Base-by-base conservation (phyloP, 1,140 invertebrate species). In the Ruditapes philippinarum region DNA sequence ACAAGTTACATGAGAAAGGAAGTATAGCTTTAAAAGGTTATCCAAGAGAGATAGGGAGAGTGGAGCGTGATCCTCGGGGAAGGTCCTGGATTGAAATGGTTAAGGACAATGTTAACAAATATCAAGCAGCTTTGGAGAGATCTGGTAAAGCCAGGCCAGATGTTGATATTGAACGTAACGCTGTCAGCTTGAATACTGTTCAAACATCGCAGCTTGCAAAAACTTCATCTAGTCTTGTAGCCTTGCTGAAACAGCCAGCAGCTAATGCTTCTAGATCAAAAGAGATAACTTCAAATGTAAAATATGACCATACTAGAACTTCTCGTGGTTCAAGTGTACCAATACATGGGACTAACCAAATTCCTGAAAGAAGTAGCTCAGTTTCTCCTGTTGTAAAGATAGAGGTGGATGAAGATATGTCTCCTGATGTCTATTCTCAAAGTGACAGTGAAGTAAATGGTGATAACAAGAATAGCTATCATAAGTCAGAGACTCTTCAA, bases 81-180 rank as follows among this genome's bases (percentile, higher is more conserved):
- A 60, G 28, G 12, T 60, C 54, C 5, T 88, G 85, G 85, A 88
- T 88, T 33, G 85, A 88, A 45, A 68, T 65, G 57, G 85, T 88
- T 22, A 88, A 88, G 70, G 57, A 88, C 22, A 88, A 88, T 80
- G 85, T 88, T 17, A 88, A 42, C 14, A 79, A 70, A 45, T 88
- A 88, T 40, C 85, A 88, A 28, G 74, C 74, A 25, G 85, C 85
- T 11, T 70, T 88, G 33, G 57, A 45, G 17, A 38, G 74, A n/a
- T 33, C 83, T 36, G 60, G 57, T 1, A 70, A 80, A 40, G 19
- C 2, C 17, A 51, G 31, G 25, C 19, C 14, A n/a, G 40, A 70
- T 4, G 19, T 17, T 49, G 82, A 65, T 40, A 36, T 60, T 80
- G 36, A 22, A 5, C 33, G 36, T 33, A 17, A 25, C 25, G 38